Evolutionary conservation across 2,113 vertebrate species (phyloP), one percentile per base, ranked within the genome.

Genomic region (Grammatotria lemairii): DNA sequence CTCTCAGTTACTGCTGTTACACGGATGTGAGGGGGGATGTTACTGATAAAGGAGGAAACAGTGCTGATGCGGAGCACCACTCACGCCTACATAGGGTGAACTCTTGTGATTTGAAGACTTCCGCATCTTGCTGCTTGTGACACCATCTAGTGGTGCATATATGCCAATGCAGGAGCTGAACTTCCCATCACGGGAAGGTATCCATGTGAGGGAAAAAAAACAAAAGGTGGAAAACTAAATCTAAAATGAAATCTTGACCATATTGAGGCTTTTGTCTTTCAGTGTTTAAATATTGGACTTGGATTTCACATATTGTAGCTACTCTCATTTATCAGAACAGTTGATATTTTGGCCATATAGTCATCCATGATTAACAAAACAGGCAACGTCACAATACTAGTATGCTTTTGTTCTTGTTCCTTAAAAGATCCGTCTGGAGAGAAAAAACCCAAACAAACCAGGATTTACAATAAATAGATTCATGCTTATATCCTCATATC

Each of bases 131-230:
- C 23, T 87, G 54, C 17, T 86, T 87, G 28, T 89, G 68, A 4
- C 89, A 26, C 94, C 93, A 94, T 91, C 94, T 93, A 81, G 91
- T 92, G 94, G 91, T 68, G 4, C 1, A 17, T 19, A 4, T 3
- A 13, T 60, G 28, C 16, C 26, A 91, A 4, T 88, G 42, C 83
- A 73, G 14, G 8, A 35, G 5, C 19, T 35, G 12, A 17, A 55
- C 33, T n/a, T 57, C 0, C 3, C 13, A 4, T 17, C 11, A 78
- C 2, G 3, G 17, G 4, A 13, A 1, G 2, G 38, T 81, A 47
- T 84, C 9, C 11, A 55, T 11, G 1, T n/a, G 23, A 65, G 7
- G 33, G 13, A 17, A 19, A 47, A 42, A 38, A 51, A 81, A 42
- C 11, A 17, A 42, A 70, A 14, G n/a, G 63, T 40, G 11, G 5